Base-by-base conservation (phyloP, 2,797 vertebrate genomes). In the Sarcophilus harrisii region DNA sequence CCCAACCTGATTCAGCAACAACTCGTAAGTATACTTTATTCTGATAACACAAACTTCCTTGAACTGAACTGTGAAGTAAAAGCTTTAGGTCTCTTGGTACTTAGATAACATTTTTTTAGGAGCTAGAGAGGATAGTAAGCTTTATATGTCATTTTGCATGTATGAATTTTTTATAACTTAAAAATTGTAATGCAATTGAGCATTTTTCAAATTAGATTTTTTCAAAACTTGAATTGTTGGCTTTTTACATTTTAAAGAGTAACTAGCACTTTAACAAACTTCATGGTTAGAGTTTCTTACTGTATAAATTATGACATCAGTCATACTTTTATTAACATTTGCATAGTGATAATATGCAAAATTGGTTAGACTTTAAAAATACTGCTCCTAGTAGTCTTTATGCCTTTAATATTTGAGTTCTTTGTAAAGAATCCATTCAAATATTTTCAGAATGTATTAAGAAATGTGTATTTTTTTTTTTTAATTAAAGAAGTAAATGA, bases 1-100 rank as follows among this genome's bases (percentile, higher is more conserved):
- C 99, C 28, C 99, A 99, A 97, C 98, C 99, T 0, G 99, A 99
- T 95, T 97, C 99, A 0, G 28, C 98, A 30, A 94, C 99, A 96
- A 95, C 98, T 92, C 99, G 99, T 99, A 99, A 97, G 99, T 98
- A 97, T 91, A 94, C 49, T 57, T 66, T 2, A 94, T 59, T 95
- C 96, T 5, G 94, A 95, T 55, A 95, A 60, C 5, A 92, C 55
- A 91, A 95, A 54, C n/a, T 93, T 95, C 27, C n/a, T 66, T 95
- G 91, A 95, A 2, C 62, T 95, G 91, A 95, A 2, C 96, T 96
- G 59, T 21, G 38, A 87, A 87, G n/a, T 45, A 87, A 91, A 92
- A 94, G 16, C 57, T 94, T 38, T 73, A 54, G 90, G 58, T 60
- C 38, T 87, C 38, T 45, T 45, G 9, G 10, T 27, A 45, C 38